Evolutionary conservation across 2,113 vertebrate genomes (phyloP).

Genomic region (Xenopus laevis): DNA sequence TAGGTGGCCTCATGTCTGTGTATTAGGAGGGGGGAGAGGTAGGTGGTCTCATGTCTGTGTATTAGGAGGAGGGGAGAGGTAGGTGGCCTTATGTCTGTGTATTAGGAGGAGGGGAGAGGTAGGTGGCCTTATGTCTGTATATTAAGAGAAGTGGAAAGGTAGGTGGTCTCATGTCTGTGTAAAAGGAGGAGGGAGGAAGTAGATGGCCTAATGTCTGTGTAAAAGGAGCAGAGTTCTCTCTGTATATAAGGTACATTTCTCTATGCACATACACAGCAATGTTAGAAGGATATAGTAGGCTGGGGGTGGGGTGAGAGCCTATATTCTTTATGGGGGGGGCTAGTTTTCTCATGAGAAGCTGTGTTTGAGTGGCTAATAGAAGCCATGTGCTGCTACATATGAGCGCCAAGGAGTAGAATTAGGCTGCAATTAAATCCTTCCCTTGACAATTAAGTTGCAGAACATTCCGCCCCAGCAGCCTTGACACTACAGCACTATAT

Average conservation of each 20-base stretch:
- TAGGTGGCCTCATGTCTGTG: not conserved
- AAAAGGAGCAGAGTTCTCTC: not conserved
- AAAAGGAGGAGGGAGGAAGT: not conserved
- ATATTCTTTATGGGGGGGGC: not conserved
- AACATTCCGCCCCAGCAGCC: constrained; percentile 7
- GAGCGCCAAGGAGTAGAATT: constrained; percentile 27
- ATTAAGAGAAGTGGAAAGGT: not conserved
- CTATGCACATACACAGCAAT: not conserved
- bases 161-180: not conserved
- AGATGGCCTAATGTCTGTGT: not conserved
- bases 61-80: constrained; percentile 2
- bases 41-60: not conserved
- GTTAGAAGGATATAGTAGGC: not conserved
- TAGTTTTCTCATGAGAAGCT: constrained; percentile 38
- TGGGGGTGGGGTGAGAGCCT: not conserved
- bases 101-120: not conserved
- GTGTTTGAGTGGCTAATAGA: constrained; percentile 26
- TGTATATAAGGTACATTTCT: constrained; percentile 1
- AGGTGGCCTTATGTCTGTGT: not conserved
- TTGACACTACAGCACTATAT: not conserved
- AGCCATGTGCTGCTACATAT: constrained; percentile 30
- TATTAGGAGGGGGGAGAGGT: not conserved
- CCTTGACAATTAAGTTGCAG: constrained; percentile 21
- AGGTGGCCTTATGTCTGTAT: not conserved
- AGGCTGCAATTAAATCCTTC: constrained; percentile 28